Conservation (phyloP, 2,797 vertebrate species). For the Natrix natrix region DNA sequence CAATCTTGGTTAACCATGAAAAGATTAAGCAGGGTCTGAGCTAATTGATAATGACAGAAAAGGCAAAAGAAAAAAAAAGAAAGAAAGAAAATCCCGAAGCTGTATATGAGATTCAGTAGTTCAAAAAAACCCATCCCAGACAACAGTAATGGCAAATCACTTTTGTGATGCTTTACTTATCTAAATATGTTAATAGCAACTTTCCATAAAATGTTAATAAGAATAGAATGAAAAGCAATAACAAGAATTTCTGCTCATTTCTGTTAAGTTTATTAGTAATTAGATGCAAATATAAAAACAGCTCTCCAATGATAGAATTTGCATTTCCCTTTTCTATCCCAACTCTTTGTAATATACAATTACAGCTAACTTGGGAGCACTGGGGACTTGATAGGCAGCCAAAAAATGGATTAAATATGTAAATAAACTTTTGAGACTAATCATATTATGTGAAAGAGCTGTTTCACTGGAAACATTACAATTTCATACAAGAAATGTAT, state of each 20-base stretch:
- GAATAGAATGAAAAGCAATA: conserved; percentile 1
- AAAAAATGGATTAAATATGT: not conserved
- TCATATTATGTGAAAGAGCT: not conserved
- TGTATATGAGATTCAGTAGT: not conserved
- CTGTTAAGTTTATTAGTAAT: not conserved
- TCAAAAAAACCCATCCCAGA: not conserved
- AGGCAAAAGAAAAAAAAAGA: not conserved
- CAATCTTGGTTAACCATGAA: not conserved
- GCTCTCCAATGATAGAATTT: not conserved
- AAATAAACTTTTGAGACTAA: not conserved
- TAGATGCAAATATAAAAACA: not conserved
- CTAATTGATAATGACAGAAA: not conserved
- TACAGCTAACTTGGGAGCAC: not conserved
- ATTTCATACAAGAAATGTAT: not conserved
- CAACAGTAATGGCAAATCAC: not conserved
- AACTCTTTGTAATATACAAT: not conserved
- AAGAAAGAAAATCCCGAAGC: not conserved
- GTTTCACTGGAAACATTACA: not conserved
- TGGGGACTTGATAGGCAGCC: not conserved
- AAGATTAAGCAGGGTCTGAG: not conserved
- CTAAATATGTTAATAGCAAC: not conserved
- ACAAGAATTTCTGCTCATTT: not conserved
- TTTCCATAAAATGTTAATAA: conserved; percentile 4
- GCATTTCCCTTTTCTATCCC: not conserved
- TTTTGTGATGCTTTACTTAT: not conserved